Conservation (phyloP, 1,140 invertebrate genomes). For the Vanessa atalanta region DNA sequence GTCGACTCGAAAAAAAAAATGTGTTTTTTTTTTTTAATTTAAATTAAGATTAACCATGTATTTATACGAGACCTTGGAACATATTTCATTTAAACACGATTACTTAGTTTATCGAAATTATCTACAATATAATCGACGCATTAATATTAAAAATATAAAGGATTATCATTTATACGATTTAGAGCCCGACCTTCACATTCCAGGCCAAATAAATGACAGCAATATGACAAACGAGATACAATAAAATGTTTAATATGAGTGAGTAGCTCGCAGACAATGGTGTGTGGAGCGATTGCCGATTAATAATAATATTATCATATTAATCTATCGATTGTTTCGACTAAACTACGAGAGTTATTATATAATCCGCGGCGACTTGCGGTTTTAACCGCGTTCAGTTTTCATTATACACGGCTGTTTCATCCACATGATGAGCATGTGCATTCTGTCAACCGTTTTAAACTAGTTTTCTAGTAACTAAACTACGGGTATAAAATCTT, state of each 20-base stretch:
- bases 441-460: too few relatives aligned
- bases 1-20: too few relatives aligned
- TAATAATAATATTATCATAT: slow-evolving; percentile 27
- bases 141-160: not conserved
- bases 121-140: not conserved
- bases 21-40: too few relatives aligned
- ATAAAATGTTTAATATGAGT: slow-evolving; percentile 10
- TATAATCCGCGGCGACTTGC: too few relatives aligned
- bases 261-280: slow-evolving; percentile 21
- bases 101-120: not conserved
- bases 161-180: slow-evolving; percentile 14
- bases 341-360: too few relatives aligned
- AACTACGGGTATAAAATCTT: too few relatives aligned
- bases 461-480: too few relatives aligned
- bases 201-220: slow-evolving; percentile 26
- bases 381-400: too few relatives aligned
- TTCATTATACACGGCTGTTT: too few relatives aligned
- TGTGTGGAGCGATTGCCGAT: slow-evolving; percentile 10
- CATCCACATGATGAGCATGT: not conserved
- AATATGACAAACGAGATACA: slow-evolving; percentile 21
- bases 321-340: slow-evolving; percentile 15
- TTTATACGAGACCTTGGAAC: too few relatives aligned
- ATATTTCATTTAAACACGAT: too few relatives aligned
- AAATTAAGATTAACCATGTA: too few relatives aligned
- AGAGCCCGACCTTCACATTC: slow-evolving; percentile 27